Base-by-base conservation (phyloP, 2,797 vertebrate species). In the Botia kubotai region DNA sequence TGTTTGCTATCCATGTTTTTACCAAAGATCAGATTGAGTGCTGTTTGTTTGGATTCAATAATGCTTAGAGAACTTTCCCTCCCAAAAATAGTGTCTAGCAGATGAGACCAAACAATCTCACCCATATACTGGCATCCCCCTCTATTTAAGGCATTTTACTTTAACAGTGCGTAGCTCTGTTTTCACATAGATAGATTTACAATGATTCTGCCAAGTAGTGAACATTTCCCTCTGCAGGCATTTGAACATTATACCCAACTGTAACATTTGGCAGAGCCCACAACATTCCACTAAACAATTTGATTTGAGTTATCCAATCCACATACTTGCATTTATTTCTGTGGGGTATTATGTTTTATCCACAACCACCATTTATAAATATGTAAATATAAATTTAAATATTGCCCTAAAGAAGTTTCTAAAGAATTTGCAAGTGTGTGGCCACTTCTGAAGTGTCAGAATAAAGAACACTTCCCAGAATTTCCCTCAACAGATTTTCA, bases 101-200 rank as follows among this genome's bases (percentile, higher is more conserved):
- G 76, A 85, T 77, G 77, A 72, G 68, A 63, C 74, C 80, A 85
- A 90, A 89, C 87, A 79, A 83, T 85, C 85, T 83, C 72, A 83
- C 72, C 82, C 80, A 85, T 83, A 85, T 87, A 86, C 86, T 90
- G 88, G 87, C 89, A 86, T 77, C 81, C 83, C 82, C 87, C 81
- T 83, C 74, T 82, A 87, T 84, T 60, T 82, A 76, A 83, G 85
- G 81, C 46, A 12, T 75, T 84, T 75, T 4, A 79, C 63, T 79
- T 71, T 17, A 83, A 84, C 82, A 84, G 84, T 83, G 87, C 69
- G 85, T 84, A 86, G 87, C 86, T 82, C 88, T 88, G 88, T 88
- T 92, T 87, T 89, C 87, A 89, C 84, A 88, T 84, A 87, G 89
- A 90, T 88, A 89, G 88, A 90, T 88, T 92, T 90, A 89, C 87